Evolutionary conservation across 2,797 vertebrate genomes (phyloP), one percentile per base, ranked within the genome.

Genomic region (Rhabdomys pumilio): DNA sequence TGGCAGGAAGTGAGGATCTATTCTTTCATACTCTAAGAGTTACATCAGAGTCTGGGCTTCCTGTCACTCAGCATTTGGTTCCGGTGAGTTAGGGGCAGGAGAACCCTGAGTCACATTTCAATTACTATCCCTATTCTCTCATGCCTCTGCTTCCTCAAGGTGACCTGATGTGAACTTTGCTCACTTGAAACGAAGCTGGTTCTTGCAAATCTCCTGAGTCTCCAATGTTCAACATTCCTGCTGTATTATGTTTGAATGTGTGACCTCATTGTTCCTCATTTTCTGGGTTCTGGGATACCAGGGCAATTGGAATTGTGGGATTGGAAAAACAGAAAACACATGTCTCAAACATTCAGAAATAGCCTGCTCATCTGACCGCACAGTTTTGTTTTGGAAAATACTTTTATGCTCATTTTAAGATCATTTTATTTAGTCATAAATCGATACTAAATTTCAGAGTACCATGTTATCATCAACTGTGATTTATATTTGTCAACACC

Each of bases 251-350:
- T 9, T 15, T 26, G 24, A 34, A 67, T 3, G 0, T 17, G 4
- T 2, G 7, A 1, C 12, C 24, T 50, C 3, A 1, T 0, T 9
- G 3, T 17, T 7, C 20, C 0, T 3, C 4, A 1, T 20, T 29
- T 12, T 76, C 6, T 3, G 20, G 50, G 41, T 65, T 67, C 44
- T 8, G 29, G 61, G 61, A 65, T 19, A 4, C 24, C 29, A 2
- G 17, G 14, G 22, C 13, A 38, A 38, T 38, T 38, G 38, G 38
- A 26, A 55, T 55, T 26, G 6, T 55, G 53, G 50, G 34, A 15
- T 6, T 9, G 10, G 7, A 31, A 2, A 12, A 2, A 1, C 2
- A 26, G 15, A 20, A 84, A 53, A 29, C 7, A 13, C 19, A 20
- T 2, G 26, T 26, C 55, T 90, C 61, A 6, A 1, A 73, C 44